Percentiles rank a stretch among this genome's conserved stretches.
These are phyloP conservation scores for Aythya fuligula DNA, from an alignment of 2,797 vertebrate species.

Conservation along the genomic window DNA sequence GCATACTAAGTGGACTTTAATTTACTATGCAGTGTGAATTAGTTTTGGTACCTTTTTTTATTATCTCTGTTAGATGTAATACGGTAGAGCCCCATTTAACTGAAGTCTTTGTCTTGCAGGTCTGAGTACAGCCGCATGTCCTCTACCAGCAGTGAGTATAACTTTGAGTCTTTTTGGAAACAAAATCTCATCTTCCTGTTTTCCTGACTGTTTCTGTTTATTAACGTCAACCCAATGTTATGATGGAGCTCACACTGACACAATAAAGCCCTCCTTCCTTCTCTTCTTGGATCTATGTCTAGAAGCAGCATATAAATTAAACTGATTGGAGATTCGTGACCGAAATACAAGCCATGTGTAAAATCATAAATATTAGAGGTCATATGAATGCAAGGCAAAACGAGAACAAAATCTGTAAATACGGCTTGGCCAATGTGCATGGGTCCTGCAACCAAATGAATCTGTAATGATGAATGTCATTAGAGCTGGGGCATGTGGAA, in stretches of 20 bases:
- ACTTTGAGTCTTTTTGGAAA: neutral
- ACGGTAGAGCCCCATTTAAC: constrained; percentile 20
- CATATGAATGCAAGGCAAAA: neutral
- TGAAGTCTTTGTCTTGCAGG: constrained; percentile 83
- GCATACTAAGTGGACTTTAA: neutral
- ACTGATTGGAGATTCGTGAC: neutral
- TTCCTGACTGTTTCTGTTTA: neutral
- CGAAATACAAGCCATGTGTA: neutral
- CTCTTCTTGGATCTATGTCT: neutral
- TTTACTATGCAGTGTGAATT: neutral
- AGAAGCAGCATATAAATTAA: neutral
- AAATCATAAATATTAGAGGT: neutral
- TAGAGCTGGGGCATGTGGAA: neutral
- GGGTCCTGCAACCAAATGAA: neutral
- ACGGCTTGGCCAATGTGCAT: neutral
- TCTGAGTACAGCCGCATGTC: constrained; percentile 94
- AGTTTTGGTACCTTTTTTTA: neutral
- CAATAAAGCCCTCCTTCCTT: neutral
- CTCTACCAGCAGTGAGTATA: constrained; percentile 94
- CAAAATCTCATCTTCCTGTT: neutral
- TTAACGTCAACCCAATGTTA: neutral
- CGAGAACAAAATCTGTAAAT: neutral
- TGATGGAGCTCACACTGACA: neutral
- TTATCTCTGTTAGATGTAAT: neutral
- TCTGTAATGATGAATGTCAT: neutral